Evolutionary conservation across 2,888 invertebrate species (phyloP).

Genomic region (Xanthia togata): DNA sequence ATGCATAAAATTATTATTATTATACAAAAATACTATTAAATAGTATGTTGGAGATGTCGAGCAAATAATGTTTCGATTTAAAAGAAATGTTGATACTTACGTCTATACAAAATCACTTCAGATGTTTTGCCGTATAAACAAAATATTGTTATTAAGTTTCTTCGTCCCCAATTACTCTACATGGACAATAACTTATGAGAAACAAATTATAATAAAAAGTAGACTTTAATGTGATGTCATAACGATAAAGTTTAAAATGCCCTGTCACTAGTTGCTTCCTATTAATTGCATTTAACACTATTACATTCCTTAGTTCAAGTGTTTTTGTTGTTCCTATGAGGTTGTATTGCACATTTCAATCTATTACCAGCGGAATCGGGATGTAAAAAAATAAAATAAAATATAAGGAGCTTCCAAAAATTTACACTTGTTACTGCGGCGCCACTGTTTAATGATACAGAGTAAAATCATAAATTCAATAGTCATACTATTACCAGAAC

Average conservation of each 20-base stretch:
- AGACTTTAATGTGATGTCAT: constrained; percentile 4
- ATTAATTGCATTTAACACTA: constrained; percentile 25
- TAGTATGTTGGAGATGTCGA: constrained; percentile 2
- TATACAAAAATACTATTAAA: not conserved
- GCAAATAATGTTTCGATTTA: constrained; percentile 16
- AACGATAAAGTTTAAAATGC: not conserved
- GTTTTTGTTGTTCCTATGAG: constrained; percentile 20
- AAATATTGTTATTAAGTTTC: not conserved
- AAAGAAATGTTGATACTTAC: not conserved
- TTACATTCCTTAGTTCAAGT: constrained; percentile 33
- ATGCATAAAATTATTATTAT: constrained; percentile 11
- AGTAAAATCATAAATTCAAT: not conserved
- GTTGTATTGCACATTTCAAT: constrained; percentile 3
- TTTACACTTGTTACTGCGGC: not conserved
- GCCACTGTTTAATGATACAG: constrained; percentile 2
- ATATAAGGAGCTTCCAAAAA: not conserved
- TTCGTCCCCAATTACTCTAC: not conserved
- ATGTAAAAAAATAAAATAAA: not conserved
- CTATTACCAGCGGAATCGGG: not conserved
- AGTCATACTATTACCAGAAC: not conserved
- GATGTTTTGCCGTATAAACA: not conserved
- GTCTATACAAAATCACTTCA: not conserved
- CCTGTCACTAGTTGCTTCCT: constrained; percentile 11
- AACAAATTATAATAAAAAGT: constrained; percentile 19
- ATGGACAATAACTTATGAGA: constrained; percentile 39